A percentile compares a stretch with the other conserved stretches of the same genome.
Conservation (phyloP, 2,888 invertebrate species). For the Ischnura elegans region DNA sequence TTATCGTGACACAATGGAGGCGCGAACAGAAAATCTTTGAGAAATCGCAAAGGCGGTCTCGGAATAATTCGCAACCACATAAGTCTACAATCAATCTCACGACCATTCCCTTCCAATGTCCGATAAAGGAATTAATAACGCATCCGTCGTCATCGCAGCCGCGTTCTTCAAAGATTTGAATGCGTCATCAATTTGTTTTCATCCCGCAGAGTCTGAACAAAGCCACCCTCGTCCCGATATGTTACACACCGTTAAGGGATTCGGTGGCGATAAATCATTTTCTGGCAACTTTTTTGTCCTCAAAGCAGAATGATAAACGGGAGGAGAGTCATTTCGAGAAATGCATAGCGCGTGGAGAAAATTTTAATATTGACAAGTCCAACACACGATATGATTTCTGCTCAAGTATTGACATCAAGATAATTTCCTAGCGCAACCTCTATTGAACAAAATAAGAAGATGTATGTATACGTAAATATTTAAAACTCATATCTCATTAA, state of each 20-base stretch:
- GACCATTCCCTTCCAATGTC: neutral
- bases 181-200: neutral
- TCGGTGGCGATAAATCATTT: neutral
- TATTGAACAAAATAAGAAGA: too few species aligned
- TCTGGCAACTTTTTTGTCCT: neutral
- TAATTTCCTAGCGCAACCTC: too few species aligned
- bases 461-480: too few species aligned
- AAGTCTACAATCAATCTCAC: conserved; percentile 19
- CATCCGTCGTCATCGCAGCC: neutral
- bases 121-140: neutral
- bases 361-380: too few species aligned
- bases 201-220: neutral
- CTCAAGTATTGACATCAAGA: too few species aligned
- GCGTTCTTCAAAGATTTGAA: neutral
- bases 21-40: neutral
- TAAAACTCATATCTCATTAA: too few species aligned
- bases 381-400: too few species aligned
- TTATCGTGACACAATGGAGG: neutral
- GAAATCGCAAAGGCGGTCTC: neutral
- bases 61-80: neutral
- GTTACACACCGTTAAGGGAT: neutral
- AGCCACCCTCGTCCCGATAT: neutral
- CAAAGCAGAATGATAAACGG: neutral
- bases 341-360: neutral
- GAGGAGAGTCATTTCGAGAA: neutral